Conservation (phyloP, 2,888 invertebrate genomes). For the Melanchra persicariae region DNA sequence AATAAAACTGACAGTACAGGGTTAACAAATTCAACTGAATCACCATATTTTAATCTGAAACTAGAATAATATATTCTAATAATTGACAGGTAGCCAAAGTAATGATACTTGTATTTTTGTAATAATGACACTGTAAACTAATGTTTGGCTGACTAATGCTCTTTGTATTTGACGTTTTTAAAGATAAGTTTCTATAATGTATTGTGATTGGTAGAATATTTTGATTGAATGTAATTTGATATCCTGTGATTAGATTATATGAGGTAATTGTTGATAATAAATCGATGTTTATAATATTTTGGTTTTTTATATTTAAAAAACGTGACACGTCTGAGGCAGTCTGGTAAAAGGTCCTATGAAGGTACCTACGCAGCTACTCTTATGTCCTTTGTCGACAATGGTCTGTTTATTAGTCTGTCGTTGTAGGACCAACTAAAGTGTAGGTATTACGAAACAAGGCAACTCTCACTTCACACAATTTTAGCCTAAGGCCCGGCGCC, state of each 20-base stretch:
- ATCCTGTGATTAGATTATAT: conserved; percentile 83
- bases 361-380: no score
- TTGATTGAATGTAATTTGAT: conserved; percentile 79
- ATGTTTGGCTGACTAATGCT: conserved; percentile 54
- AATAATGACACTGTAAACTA: conserved; percentile 27
- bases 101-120: conserved; percentile 51
- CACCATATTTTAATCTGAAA: conserved; percentile 41
- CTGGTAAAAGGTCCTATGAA: background rate
- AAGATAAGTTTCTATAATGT: conserved; percentile 68
- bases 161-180: conserved; percentile 68
- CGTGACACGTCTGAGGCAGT: background rate
- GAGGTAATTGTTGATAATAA: conserved; percentile 84
- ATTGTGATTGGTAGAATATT: conserved; percentile 73
- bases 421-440: no score
- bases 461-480: no score
- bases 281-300: conserved; percentile 74
- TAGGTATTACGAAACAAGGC: no score
- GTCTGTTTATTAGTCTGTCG: no score
- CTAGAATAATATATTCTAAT: conserved; percentile 61
- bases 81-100: conserved; percentile 51
- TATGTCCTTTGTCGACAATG: no score
- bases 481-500: no score
- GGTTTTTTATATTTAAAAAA: conserved; percentile 12
- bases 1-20: background rate
- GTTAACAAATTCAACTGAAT: conserved; percentile 38